Evolutionary conservation across 2,888 invertebrate genomes (phyloP).

Genomic region (Monochamus alternatus): DNA sequence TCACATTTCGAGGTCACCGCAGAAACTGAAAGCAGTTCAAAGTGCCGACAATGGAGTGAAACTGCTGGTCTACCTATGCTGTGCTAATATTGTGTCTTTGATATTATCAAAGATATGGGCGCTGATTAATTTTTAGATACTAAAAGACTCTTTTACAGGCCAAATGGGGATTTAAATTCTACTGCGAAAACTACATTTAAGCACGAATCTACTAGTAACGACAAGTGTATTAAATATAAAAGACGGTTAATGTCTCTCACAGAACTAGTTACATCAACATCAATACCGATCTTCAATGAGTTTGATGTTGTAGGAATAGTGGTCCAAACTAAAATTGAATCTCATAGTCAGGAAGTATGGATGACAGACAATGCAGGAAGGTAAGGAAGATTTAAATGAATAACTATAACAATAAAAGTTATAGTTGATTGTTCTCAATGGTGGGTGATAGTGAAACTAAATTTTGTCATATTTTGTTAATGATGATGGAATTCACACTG

Average conservation of each 20-base stretch:
- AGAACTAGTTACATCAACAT: constrained; percentile 67
- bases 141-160: constrained; percentile 52
- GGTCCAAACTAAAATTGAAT: constrained; percentile 73
- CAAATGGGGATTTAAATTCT: constrained; percentile 60
- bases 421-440: not conserved
- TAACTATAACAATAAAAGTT: too few relatives aligned
- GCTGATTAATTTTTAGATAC: too few relatives aligned
- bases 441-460: not conserved
- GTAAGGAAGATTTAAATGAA: constrained; percentile 61
- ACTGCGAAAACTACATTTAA: constrained; percentile 59
- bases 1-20: too few relatives aligned
- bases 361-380: constrained; percentile 74
- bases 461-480: too few relatives aligned
- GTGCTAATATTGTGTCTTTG: too few relatives aligned
- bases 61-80: too few relatives aligned
- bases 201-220: constrained; percentile 12
- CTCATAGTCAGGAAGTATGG: constrained; percentile 75
- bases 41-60: too few relatives aligned
- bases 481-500: too few relatives aligned
- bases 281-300: constrained; percentile 76
- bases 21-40: too few relatives aligned
- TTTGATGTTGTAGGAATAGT: constrained; percentile 83
- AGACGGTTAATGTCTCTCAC: constrained; percentile 68
- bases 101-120: too few relatives aligned
- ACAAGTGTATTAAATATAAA: constrained; percentile 53